These are phyloP conservation scores for Hyposoter dolosus DNA, from an alignment of 2,888 invertebrate genomes.

Conservation along the genomic window DNA sequence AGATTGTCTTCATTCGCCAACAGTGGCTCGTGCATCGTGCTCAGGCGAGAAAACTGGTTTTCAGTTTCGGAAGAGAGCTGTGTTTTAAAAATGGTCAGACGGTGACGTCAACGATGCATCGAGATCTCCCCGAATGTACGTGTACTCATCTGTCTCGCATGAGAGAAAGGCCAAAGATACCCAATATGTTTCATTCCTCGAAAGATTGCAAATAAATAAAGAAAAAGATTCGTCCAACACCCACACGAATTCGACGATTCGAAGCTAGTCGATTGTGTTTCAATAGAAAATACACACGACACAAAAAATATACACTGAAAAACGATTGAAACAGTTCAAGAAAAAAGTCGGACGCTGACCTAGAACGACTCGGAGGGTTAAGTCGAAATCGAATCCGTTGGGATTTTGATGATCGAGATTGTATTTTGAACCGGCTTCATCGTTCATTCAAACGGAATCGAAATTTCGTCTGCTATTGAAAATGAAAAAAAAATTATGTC, in stretches of 20 bases:
- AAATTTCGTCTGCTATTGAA: not conserved
- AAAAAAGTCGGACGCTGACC: not conserved
- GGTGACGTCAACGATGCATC: slow-evolving; percentile 79
- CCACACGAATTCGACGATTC: not conserved
- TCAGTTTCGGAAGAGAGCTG: slow-evolving; percentile 77
- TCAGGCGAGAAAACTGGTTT: slow-evolving; percentile 80
- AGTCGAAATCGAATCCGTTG: not conserved
- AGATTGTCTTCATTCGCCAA: slow-evolving; percentile 7
- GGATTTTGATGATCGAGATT: not conserved
- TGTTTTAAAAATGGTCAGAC: slow-evolving; percentile 81
- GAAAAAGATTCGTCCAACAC: not conserved
- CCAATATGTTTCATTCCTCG: not conserved
- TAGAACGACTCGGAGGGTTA: not conserved
- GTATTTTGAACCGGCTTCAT: not conserved
- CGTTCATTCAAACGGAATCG: not conserved
- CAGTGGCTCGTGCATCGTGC: slow-evolving; percentile 39
- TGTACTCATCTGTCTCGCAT: slow-evolving; percentile 8
- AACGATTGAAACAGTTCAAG: not conserved
- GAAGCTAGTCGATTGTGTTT: not conserved
- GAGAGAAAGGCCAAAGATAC: not conserved
- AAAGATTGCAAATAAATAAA: not conserved
- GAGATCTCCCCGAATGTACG: slow-evolving; percentile 58
- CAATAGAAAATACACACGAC: no score
- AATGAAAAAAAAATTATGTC: not conserved
- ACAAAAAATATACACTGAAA: no score